Evolutionary conservation across 1,140 invertebrate genomes (phyloP).

Genomic region (Drosophila micromelanica): DNA sequence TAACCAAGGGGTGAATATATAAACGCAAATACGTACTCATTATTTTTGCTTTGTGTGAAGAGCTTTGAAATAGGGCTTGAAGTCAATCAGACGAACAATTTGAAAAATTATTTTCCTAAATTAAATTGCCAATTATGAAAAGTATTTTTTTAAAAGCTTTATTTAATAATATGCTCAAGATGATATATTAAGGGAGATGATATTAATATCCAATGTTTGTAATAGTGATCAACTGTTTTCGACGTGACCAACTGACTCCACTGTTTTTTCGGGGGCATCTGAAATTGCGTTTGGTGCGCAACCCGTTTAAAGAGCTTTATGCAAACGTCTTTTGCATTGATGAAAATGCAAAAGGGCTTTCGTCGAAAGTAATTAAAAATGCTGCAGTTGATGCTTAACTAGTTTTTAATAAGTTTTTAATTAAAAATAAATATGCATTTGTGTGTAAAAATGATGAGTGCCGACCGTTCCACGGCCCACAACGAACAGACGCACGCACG

Average conservation of each 20-base stretch:
- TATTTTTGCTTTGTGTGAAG: too few species aligned
- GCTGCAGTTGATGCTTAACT: constrained; percentile 82
- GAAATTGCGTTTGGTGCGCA: constrained; percentile 10
- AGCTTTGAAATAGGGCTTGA: too few species aligned
- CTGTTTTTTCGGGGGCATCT: constrained; percentile 13
- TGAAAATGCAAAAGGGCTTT: constrained; percentile 69
- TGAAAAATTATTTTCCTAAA: too few species aligned
- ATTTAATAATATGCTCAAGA: too few species aligned
- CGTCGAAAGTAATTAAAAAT: constrained; percentile 81
- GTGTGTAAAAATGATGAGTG: constrained; percentile 75
- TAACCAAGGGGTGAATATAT: too few species aligned
- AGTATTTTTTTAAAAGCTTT: too few species aligned
- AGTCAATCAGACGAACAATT: too few species aligned
- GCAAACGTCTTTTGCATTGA: constrained; percentile 82
- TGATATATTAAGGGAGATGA: too few species aligned
- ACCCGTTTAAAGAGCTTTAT: constrained; percentile 68
- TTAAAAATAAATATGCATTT: constrained; percentile 84
- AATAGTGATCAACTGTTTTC: not conserved
- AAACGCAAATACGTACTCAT: too few species aligned
- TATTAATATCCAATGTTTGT: not conserved
- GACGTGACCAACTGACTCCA: constrained; percentile 4
- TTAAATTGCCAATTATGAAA: too few species aligned
- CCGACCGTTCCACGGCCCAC: constrained; percentile 21
- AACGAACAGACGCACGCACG: constrained; percentile 46
- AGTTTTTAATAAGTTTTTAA: constrained; percentile 83